These are phyloP conservation scores for Geotrypetes seraphini DNA, from an alignment of 2,797 vertebrate genomes.

Conservation along the genomic window DNA sequence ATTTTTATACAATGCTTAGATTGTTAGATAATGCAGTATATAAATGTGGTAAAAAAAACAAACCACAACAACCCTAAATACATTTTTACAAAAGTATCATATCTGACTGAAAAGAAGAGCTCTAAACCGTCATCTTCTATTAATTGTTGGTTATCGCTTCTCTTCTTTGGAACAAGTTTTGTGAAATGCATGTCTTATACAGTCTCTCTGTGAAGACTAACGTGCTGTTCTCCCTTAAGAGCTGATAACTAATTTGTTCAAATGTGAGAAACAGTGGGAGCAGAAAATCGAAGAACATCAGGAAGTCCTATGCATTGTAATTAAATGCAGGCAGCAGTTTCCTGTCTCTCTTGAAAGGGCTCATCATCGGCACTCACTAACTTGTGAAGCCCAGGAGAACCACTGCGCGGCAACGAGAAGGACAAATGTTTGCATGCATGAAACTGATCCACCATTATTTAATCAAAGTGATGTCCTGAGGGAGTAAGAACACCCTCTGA, in stretches of 20 bases:
- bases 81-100: too few relatives aligned
- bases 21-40: too few relatives aligned
- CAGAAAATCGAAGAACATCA: slow-evolving; percentile 21
- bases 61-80: too few relatives aligned
- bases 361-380: slow-evolving; percentile 32
- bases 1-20: too few relatives aligned
- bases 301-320: slow-evolving; percentile 31
- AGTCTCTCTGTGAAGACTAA: slow-evolving; percentile 1
- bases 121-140: too few relatives aligned
- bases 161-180: slow-evolving; percentile 7
- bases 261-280: slow-evolving; percentile 15
- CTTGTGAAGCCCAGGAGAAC: slow-evolving; percentile 34
- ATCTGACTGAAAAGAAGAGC: too few relatives aligned
- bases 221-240: background rate
- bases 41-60: too few relatives aligned
- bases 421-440: slow-evolving; percentile 35
- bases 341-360: slow-evolving; percentile 21
- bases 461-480: slow-evolving; percentile 30
- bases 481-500: too few relatives aligned
- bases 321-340: slow-evolving; percentile 28
- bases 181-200: background rate
- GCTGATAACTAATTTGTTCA: slow-evolving; percentile 15
- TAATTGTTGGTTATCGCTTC: too few relatives aligned
- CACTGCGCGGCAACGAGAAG: slow-evolving; percentile 25
- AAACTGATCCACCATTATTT: slow-evolving; percentile 30